Conservation (phyloP, 2,888 invertebrate genomes). For the Anthophora plumipes region DNA sequence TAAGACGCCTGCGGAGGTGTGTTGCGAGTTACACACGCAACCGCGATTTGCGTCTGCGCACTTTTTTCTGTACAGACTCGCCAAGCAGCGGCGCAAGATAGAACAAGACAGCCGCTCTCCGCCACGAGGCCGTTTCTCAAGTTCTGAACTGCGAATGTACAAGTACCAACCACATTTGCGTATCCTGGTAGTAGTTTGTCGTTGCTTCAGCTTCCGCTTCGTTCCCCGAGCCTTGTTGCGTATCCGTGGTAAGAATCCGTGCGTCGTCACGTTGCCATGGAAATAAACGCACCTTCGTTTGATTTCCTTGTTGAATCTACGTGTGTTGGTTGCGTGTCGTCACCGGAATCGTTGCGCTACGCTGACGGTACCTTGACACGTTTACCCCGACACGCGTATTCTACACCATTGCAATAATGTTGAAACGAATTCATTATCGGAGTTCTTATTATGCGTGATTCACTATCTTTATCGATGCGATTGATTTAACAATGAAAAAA, state of each 20-base stretch:
- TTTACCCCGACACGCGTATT: conserved; percentile 71
- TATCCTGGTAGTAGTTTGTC: conserved; percentile 58
- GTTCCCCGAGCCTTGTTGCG: conserved; percentile 41
- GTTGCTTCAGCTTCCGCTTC: conserved; percentile 59
- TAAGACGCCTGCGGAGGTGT: conserved; percentile 49
- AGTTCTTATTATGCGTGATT: conserved; percentile 34
- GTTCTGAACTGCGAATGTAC: conserved; percentile 63
- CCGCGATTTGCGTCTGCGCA: conserved; percentile 70
- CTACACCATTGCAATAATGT: conserved; percentile 49
- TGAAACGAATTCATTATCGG: conserved; percentile 54
- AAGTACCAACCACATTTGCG: conserved; percentile 70
- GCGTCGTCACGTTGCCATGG: conserved; percentile 62
- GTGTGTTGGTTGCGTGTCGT: conserved; percentile 55
- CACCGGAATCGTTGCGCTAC: conserved; percentile 66
- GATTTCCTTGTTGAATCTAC: conserved; percentile 58
- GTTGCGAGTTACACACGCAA: conserved; percentile 64
- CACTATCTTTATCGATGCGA: conserved; percentile 37
- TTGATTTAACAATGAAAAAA: not conserved
- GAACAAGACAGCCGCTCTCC: conserved; percentile 55
- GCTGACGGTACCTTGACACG: conserved; percentile 77
- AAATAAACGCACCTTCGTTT: conserved; percentile 57
- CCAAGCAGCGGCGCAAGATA: conserved; percentile 53
- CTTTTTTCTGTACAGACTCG: conserved; percentile 61
- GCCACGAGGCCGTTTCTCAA: conserved; percentile 67
- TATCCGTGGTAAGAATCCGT: conserved; percentile 48